A percentile compares a stretch with the other conserved stretches of the same genome.
phyloP scores from a whole-genome alignment of 2,888 invertebrate genomes.

The Scrobipalpa atriplicella region DNA sequence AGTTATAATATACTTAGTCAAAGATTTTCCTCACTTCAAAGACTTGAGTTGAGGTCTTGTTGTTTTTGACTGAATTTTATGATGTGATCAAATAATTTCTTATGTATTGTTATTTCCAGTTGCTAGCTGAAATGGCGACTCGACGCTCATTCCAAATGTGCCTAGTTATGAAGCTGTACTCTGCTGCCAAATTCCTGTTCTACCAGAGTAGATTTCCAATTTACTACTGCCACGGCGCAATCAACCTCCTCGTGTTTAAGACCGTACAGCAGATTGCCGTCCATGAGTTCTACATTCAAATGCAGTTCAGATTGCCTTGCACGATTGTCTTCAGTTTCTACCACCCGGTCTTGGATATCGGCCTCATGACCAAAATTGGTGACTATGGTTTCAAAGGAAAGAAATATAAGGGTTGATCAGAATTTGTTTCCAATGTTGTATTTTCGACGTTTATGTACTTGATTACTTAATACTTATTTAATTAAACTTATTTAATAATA shows the following conservation, averaged over 20 bases:
- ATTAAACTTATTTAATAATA: too few species aligned
- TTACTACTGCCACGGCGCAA: conserved; percentile 63
- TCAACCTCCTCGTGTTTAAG: conserved; percentile 45
- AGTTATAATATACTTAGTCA: too few species aligned
- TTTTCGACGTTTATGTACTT: too few species aligned
- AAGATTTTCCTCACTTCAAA: too few species aligned
- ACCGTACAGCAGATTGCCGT: conserved; percentile 52
- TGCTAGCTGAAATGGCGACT: conserved; percentile 48
- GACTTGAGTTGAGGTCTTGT: too few species aligned
- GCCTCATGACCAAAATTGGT: neutral
- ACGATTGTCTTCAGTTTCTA: conserved; percentile 57
- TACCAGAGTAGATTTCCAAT: conserved; percentile 54
- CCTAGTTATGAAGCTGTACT: conserved; percentile 54
- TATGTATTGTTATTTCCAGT: conserved; percentile 44
- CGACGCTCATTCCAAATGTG: conserved; percentile 50
- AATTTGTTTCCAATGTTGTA: too few species aligned
- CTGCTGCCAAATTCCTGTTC: conserved; percentile 48
- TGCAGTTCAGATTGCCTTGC: conserved; percentile 45
- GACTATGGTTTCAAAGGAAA: neutral
- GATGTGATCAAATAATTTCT: too few species aligned
- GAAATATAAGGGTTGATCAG: neutral
- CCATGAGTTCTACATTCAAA: conserved; percentile 59
- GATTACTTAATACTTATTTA: too few species aligned
- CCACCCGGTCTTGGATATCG: conserved; percentile 43
- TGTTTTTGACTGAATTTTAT: too few species aligned